phyloP scores from a whole-genome alignment of 1,140 invertebrate genomes.

The Hyles vespertilio region DNA sequence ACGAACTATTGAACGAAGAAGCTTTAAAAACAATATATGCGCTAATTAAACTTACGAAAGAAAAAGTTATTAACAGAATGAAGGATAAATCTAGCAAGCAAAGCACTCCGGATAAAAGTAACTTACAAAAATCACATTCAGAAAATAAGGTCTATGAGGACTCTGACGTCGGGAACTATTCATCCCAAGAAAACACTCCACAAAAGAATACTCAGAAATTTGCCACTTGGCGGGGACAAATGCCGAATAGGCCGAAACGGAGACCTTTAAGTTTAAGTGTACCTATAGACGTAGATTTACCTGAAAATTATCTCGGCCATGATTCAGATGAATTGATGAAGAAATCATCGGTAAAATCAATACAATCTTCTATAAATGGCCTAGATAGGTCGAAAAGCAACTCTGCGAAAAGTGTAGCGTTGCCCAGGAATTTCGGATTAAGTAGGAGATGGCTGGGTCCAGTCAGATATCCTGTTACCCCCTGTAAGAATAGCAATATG shows the following conservation, averaged over 20 bases:
- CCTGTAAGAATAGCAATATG: conserved; percentile 62
- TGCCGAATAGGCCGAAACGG: conserved; percentile 39
- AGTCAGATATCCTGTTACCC: conserved; percentile 78
- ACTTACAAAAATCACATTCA: conserved; percentile 58
- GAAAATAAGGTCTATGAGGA: conserved; percentile 60
- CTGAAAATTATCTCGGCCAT: conserved; percentile 54
- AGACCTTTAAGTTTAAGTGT: conserved; percentile 70
- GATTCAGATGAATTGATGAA: conserved; percentile 34
- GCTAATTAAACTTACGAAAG: conserved; percentile 72
- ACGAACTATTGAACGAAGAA: conserved; percentile 70
- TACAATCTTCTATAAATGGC: conserved; percentile 60
- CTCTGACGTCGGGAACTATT: conserved; percentile 41
- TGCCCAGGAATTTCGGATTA: conserved; percentile 75
- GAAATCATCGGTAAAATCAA: conserved; percentile 55
- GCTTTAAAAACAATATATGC: conserved; percentile 73
- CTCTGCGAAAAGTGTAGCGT: conserved; percentile 58
- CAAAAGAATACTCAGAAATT: conserved; percentile 57
- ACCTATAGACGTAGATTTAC: conserved; percentile 55
- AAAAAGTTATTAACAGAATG: conserved; percentile 65
- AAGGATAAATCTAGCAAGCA: conserved; percentile 54
- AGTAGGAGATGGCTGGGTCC: conserved; percentile 77
- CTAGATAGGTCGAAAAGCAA: conserved; percentile 58
- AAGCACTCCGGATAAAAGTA: conserved; percentile 38
- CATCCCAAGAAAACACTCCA: conserved; percentile 61
- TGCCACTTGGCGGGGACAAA: conserved; percentile 53